A percentile compares a stretch with the other conserved stretches of the same genome.
phyloP scores from a whole-genome alignment of 2,113 vertebrate genomes.

The Cynocephalus volans region DNA sequence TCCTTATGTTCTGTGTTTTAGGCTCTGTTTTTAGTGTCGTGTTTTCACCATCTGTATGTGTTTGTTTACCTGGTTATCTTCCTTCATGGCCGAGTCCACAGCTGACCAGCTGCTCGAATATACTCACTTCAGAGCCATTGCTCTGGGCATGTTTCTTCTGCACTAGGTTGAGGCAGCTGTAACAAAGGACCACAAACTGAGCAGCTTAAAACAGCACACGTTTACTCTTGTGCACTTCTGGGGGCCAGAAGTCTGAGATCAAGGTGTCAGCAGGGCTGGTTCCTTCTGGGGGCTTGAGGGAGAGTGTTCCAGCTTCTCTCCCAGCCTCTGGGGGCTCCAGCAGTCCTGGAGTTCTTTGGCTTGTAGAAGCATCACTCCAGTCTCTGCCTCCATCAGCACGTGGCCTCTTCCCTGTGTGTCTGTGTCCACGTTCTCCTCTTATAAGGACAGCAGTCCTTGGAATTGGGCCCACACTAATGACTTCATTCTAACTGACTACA shows the following conservation, averaged over 20 bases:
- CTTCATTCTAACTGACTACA: fast-evolving
- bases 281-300: not conserved
- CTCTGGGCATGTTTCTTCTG: not conserved
- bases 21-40: not conserved
- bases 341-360: too few relatives aligned
- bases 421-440: not conserved
- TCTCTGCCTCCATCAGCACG: not conserved
- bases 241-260: not conserved
- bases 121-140: not conserved
- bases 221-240: too few relatives aligned
- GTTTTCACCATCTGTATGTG: too few relatives aligned
- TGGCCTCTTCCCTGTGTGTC: not conserved
- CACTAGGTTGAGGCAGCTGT: too few relatives aligned
- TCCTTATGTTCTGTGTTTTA: not conserved
- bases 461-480: not conserved
- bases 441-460: not conserved
- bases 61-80: too few relatives aligned
- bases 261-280: not conserved
- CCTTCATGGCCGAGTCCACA: not conserved
- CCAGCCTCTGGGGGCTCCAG: too few relatives aligned
- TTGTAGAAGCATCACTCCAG: too few relatives aligned
- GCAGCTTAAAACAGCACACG: not conserved
- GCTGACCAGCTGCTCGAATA: too few relatives aligned
- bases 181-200: not conserved
- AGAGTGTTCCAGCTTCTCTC: not conserved